These are phyloP conservation scores for Pantherophis vulpinus DNA, from an alignment of 2,797 vertebrate genomes.

Conservation along the genomic window DNA sequence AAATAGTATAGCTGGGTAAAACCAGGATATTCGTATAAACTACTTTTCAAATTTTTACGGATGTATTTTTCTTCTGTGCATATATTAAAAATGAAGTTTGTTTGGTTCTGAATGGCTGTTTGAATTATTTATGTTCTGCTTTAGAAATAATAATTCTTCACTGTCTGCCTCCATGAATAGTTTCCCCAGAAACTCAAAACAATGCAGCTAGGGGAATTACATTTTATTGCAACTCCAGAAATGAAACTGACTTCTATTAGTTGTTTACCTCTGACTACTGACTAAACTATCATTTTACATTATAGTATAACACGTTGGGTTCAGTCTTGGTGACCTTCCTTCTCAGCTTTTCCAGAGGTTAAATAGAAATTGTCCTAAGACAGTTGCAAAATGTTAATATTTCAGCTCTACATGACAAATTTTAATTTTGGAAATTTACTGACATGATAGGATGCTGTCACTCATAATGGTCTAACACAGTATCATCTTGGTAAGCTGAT, in stretches of 20 bases:
- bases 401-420: background rate
- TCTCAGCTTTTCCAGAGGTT: background rate
- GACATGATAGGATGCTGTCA: background rate
- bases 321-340: background rate
- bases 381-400: background rate
- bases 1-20: background rate
- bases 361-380: background rate
- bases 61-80: background rate
- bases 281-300: background rate
- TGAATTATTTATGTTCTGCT: background rate
- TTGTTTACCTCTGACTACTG: background rate
- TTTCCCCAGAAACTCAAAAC: background rate
- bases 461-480: background rate
- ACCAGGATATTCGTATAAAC: background rate
- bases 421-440: background rate
- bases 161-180: background rate
- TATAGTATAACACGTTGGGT: background rate
- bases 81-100: background rate
- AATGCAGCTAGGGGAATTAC: background rate
- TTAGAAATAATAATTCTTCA: background rate
- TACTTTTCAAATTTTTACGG: background rate
- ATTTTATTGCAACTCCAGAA: background rate
- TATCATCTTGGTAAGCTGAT: background rate
- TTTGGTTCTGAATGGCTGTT: background rate
- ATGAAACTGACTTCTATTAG: background rate